Evolutionary conservation across 2,113 vertebrate genomes (phyloP).

Genomic region (Willisornis vidua): DNA sequence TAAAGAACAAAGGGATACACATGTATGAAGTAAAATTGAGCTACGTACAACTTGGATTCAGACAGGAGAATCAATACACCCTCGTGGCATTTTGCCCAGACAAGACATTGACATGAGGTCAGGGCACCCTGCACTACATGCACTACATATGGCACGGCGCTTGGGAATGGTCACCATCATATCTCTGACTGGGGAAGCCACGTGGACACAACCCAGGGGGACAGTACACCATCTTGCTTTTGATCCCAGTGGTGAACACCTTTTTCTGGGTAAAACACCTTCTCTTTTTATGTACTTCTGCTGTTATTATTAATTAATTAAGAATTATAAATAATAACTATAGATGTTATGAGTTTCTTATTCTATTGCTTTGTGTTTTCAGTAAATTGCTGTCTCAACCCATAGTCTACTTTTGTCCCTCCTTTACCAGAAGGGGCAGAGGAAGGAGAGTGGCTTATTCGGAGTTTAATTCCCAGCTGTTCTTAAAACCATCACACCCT

Average conservation of each 20-base stretch:
- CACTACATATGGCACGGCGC: not conserved
- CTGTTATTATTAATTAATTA: too few species aligned
- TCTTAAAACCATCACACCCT: not conserved
- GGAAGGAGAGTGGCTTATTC: not conserved
- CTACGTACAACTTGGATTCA: not conserved
- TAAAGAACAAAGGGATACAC: not conserved
- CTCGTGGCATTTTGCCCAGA: not conserved
- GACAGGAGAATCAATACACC: not conserved
- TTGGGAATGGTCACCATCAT: not conserved
- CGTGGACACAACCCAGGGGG: rapidly evolving
- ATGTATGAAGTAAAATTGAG: not conserved
- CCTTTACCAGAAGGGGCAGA: not conserved
- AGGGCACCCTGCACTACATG: not conserved
- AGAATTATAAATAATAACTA: too few species aligned
- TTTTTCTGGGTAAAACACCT: not conserved
- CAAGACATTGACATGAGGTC: not conserved
- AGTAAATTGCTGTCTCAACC: not conserved
- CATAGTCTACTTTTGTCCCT: not conserved
- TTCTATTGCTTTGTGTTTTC: not conserved
- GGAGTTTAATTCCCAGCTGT: not conserved
- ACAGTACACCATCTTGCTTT: rapidly evolving
- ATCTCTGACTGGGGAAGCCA: not conserved
- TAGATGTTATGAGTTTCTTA: not conserved
- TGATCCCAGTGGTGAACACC: too few species aligned
- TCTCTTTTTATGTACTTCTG: not conserved